Percentiles rank a stretch among this genome's conserved stretches.
Conservation (phyloP, 2,888 invertebrate genomes). For the Thelaira solivaga region DNA sequence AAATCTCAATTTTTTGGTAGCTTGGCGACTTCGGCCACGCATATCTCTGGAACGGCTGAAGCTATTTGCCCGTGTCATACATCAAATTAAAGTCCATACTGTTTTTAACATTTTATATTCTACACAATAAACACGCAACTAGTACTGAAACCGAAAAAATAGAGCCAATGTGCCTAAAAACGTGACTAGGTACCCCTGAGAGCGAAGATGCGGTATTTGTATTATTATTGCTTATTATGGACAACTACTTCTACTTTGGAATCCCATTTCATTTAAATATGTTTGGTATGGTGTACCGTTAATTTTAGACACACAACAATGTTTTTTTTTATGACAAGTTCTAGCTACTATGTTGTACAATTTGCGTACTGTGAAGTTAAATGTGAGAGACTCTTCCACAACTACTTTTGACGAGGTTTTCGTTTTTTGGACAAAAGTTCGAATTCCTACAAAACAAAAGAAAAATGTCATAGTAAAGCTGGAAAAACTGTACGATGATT, state of each 20-base stretch:
- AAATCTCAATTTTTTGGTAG: neutral
- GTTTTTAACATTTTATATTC: neutral
- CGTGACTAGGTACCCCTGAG: neutral
- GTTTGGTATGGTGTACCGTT: constrained; percentile 6
- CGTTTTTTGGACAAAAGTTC: too few relatives aligned
- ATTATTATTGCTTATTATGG: neutral
- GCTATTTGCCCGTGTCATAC: neutral
- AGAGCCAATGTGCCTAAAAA: neutral
- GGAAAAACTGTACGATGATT: too few relatives aligned
- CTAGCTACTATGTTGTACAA: too few relatives aligned
- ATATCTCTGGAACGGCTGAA: neutral
- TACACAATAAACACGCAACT: neutral
- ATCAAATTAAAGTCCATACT: neutral
- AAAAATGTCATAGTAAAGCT: too few relatives aligned
- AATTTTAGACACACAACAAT: neutral
- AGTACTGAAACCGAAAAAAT: neutral
- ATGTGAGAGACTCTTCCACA: too few relatives aligned
- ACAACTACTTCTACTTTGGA: constrained; percentile 8
- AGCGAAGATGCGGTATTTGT: too few relatives aligned
- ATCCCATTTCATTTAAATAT: constrained; percentile 1
- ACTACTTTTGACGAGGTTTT: too few relatives aligned
- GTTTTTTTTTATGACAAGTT: too few relatives aligned
- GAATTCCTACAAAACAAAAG: too few relatives aligned
- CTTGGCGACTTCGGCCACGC: neutral
- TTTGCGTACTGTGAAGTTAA: too few relatives aligned